phyloP scores from a whole-genome alignment of 2,888 invertebrate genomes.

The Mystacides longicornis region DNA sequence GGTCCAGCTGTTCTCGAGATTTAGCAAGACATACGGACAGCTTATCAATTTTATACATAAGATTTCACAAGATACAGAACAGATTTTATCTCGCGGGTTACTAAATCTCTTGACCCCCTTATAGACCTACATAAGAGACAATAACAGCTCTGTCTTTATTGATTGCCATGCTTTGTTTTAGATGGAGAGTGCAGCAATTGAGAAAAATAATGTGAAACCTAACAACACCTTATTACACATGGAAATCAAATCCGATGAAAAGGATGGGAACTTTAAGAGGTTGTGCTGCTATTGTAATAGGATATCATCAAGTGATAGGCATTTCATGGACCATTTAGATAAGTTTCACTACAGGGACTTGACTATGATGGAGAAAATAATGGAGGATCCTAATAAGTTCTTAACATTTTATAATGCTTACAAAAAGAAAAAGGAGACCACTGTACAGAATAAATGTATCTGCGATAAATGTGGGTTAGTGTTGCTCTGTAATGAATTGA shows the following conservation, averaged over 20 bases:
- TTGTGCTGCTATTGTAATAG: background rate
- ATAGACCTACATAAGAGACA: no score
- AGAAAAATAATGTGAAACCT: background rate
- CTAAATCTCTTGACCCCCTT: no score
- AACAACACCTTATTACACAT: background rate
- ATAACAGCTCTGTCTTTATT: no score
- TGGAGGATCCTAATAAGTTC: background rate
- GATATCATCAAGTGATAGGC: background rate
- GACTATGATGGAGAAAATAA: background rate
- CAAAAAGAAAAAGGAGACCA: background rate
- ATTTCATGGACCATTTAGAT: slow-evolving; percentile 1
- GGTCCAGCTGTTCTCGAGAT: no score
- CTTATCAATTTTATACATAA: no score
- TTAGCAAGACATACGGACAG: no score
- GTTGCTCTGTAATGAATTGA: background rate
- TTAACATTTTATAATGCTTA: background rate
- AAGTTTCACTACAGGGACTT: background rate
- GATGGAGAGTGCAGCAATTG: background rate
- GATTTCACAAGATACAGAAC: no score
- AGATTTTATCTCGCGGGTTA: no score
- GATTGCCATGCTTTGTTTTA: background rate
- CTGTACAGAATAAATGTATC: background rate
- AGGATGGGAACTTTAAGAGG: background rate
- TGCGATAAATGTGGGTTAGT: slow-evolving; percentile 5
- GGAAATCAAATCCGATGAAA: background rate